A percentile compares a stretch with the other conserved stretches of the same genome.
These are phyloP conservation scores for Phycodurus eques DNA, from an alignment of 2,113 vertebrate species.

Conservation along the genomic window DNA sequence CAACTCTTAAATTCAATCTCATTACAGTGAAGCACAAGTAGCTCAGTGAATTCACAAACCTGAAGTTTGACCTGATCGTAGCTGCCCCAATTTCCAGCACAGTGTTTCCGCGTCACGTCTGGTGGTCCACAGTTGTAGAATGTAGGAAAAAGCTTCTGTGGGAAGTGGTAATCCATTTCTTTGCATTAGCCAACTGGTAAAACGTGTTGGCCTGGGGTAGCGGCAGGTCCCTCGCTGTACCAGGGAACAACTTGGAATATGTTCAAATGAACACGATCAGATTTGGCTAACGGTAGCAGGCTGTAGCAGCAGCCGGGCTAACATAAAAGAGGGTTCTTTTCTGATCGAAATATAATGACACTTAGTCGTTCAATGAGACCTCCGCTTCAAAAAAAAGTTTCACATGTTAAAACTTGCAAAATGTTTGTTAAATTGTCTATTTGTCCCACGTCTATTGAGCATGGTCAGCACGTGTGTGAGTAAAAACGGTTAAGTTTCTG, in stretches of 20 bases:
- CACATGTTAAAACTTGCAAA: background rate
- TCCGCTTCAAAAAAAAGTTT: background rate
- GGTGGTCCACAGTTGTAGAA: conserved; percentile 62
- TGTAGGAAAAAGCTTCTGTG: conserved; percentile 57
- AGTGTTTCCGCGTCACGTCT: background rate
- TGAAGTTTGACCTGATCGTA: conserved; percentile 48
- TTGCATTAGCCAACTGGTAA: background rate
- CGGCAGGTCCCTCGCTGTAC: background rate
- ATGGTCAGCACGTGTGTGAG: background rate
- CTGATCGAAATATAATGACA: background rate
- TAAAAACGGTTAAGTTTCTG: background rate
- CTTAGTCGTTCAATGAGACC: rapidly evolving
- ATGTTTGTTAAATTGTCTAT: background rate
- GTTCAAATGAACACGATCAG: background rate
- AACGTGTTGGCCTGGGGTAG: rapidly evolving
- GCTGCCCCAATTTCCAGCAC: conserved; percentile 50
- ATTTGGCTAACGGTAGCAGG: conserved; percentile 5
- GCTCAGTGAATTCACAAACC: conserved; percentile 37
- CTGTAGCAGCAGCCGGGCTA: background rate
- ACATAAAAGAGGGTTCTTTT: background rate
- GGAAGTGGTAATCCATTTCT: conserved; percentile 66
- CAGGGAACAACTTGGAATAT: conserved; percentile 23
- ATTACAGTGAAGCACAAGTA: background rate
- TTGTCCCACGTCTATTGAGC: no score
- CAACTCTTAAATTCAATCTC: background rate